Percentiles rank a stretch among this genome's conserved stretches.
These are phyloP conservation scores for Gephyroberyx darwinii DNA, from an alignment of 2,797 vertebrate genomes.

Conservation along the genomic window DNA sequence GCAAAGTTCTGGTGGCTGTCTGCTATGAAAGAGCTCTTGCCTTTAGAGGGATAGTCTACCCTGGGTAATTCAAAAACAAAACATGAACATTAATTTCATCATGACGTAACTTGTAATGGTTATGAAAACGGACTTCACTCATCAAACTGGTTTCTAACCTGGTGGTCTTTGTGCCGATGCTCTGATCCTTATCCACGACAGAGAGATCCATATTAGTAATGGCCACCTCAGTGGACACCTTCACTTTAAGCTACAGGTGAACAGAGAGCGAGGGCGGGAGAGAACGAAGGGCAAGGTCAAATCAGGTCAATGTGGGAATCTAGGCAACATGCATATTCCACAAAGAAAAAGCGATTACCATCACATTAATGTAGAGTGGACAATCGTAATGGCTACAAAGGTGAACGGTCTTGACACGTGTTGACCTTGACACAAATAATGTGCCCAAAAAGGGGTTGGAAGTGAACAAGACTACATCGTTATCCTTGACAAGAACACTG, in stretches of 20 bases:
- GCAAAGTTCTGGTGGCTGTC: constrained; percentile 99
- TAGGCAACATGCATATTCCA: constrained; percentile 1
- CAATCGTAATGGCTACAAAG: constrained; percentile 1
- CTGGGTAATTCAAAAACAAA: constrained; percentile 69
- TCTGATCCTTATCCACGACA: constrained; percentile 98
- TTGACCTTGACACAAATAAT: background rate
- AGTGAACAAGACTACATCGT: constrained; percentile 25
- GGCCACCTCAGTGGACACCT: constrained; percentile 96
- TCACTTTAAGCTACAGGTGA: constrained; percentile 92
- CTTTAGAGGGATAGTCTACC: constrained; percentile 93
- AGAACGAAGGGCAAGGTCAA: background rate
- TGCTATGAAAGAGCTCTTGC: constrained; percentile 90
- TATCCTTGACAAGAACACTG: constrained; percentile 33
- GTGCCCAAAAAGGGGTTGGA: background rate
- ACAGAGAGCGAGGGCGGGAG: background rate
- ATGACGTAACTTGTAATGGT: no score
- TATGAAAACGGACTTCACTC: background rate
- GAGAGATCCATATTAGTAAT: constrained; percentile 96
- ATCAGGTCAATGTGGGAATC: background rate
- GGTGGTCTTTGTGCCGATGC: constrained; percentile 95
- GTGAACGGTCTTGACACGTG: background rate
- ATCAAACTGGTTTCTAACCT: constrained; percentile 78
- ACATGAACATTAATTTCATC: background rate
- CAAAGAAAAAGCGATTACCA: background rate
- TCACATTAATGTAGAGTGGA: background rate